These are phyloP conservation scores for Chloroceryle aenea DNA, from an alignment of 2,113 vertebrate species.

Conservation along the genomic window DNA sequence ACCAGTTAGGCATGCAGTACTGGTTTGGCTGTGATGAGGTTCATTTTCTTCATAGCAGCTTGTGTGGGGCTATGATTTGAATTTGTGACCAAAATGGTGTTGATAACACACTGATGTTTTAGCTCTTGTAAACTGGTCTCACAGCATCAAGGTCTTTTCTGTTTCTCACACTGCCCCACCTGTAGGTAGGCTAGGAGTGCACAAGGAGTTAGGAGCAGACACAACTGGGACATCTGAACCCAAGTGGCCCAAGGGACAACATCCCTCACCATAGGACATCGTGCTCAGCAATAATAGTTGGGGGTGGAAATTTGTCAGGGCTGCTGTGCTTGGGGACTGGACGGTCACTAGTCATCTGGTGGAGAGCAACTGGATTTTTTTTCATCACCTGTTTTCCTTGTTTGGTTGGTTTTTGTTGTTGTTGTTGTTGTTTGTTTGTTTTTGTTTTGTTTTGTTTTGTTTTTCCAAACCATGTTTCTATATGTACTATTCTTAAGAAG, in stretches of 20 bases:
- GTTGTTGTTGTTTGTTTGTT: not conserved
- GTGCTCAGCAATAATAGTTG: not conserved
- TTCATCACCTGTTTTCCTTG: not conserved
- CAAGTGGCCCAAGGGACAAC: not conserved
- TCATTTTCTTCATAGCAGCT: not conserved
- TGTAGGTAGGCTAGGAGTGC: not conserved
- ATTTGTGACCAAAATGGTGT: not conserved
- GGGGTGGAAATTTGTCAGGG: not conserved
- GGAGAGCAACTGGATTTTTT: not conserved
- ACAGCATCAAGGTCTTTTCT: not conserved
- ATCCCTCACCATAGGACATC: not conserved
- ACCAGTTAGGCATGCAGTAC: not conserved
- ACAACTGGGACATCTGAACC: not conserved
- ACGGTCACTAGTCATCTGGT: not conserved
- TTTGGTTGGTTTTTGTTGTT: not conserved
- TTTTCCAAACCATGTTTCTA: not conserved
- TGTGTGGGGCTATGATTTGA: not conserved
- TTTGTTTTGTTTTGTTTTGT: not conserved
- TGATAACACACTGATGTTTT: not conserved
- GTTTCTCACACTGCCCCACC: fast-evolving
- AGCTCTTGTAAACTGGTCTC: not conserved
- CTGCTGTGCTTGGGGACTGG: not conserved
- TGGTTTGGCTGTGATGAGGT: not conserved
- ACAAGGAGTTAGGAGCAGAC: not conserved
- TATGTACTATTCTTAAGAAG: not conserved